phyloP scores from a whole-genome alignment of 2,113 vertebrate species.

The Polypterus senegalus region DNA sequence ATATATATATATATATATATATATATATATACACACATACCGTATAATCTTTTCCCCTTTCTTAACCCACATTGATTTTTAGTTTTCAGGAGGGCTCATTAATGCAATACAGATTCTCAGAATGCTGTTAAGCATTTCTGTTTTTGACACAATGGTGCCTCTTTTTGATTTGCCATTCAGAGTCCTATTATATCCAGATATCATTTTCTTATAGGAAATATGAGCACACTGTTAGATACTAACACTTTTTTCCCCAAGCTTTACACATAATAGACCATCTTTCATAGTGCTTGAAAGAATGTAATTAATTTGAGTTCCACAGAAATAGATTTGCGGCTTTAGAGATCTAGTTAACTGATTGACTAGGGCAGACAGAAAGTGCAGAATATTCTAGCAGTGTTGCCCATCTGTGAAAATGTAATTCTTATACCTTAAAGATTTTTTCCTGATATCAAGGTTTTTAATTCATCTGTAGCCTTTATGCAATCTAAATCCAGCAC shows the following conservation, averaged over 20 bases:
- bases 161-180: conserved; percentile 20
- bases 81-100: not conserved
- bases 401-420: conserved; percentile 10
- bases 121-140: not conserved
- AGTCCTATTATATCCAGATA: conserved; percentile 24
- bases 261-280: conserved; percentile 15
- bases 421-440: conserved; percentile 5
- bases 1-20: not conserved
- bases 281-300: conserved; percentile 18
- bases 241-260: conserved; percentile 10
- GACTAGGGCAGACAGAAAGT: conserved; percentile 16
- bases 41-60: not conserved
- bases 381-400: conserved; percentile 3
- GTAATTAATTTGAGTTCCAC: conserved; percentile 21
- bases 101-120: not conserved
- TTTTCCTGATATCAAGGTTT: no score
- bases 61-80: no score
- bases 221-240: conserved; percentile 15
- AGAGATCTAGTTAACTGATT: conserved; percentile 25
- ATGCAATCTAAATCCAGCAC: no score
- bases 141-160: not conserved
- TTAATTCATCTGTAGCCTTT: no score
- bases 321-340: conserved; percentile 19
- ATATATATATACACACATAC: not conserved
- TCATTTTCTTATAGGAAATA: conserved; percentile 25